Conservation (phyloP, 1,140 invertebrate genomes). For the Drosophila nasuta region DNA sequence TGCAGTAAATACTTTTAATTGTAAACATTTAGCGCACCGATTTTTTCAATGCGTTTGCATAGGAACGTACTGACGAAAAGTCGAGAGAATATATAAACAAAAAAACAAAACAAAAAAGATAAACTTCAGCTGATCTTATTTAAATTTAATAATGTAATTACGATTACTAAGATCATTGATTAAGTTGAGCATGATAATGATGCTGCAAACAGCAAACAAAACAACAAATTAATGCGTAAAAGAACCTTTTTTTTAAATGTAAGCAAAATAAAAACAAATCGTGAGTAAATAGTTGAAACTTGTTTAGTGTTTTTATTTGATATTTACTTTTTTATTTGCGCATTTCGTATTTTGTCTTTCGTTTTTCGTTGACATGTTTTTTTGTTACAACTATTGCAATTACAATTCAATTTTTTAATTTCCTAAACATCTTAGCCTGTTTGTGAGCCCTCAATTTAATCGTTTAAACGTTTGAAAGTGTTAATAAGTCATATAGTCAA, state of each 20-base stretch:
- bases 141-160: conserved; percentile 73
- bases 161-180: conserved; percentile 76
- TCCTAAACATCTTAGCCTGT: conserved; percentile 23
- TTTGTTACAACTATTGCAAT: background rate
- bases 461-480: conserved; percentile 34
- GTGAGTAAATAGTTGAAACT: conserved; percentile 69
- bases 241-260: conserved; percentile 61
- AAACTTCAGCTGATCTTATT: conserved; percentile 76
- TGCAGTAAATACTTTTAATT: conserved; percentile 66
- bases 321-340: conserved; percentile 3
- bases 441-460: conserved; percentile 36
- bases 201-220: conserved; percentile 55
- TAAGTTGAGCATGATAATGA: conserved; percentile 66
- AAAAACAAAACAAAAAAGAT: conserved; percentile 32
- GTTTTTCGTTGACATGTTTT: conserved; percentile 8
- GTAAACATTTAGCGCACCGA: conserved; percentile 59
- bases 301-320: conserved; percentile 44
- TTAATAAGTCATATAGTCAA: conserved; percentile 62
- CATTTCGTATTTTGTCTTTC: conserved; percentile 14
- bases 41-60: conserved; percentile 59
- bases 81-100: conserved; percentile 42
- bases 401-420: background rate
- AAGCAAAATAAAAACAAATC: conserved; percentile 60
- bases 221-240: conserved; percentile 66
- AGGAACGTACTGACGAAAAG: conserved; percentile 39